Conservation (phyloP, 1,140 invertebrate genomes). For the Potamilus streckersoni region DNA sequence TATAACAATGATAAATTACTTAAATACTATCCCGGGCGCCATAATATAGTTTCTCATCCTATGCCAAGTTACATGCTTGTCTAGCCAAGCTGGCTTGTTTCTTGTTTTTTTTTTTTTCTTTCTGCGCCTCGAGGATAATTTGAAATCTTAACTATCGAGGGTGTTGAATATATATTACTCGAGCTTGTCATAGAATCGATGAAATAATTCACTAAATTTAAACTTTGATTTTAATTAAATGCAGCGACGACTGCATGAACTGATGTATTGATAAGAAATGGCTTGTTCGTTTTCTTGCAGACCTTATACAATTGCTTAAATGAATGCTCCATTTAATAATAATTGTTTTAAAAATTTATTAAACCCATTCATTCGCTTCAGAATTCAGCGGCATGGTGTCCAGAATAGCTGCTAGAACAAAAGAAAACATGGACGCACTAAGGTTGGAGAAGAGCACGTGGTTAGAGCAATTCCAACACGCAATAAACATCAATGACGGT, state of each 20-base stretch:
- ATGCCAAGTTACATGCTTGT: no score
- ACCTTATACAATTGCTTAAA: neutral
- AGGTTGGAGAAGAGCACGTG: constrained; percentile 74
- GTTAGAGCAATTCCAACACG: constrained; percentile 73
- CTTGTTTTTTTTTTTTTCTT: no score
- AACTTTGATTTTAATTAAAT: neutral
- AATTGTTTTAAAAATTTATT: neutral
- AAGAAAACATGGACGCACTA: constrained; percentile 73
- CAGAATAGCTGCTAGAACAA: constrained; percentile 73
- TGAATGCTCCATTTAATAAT: neutral
- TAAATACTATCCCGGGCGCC: no score
- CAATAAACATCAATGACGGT: constrained; percentile 77
- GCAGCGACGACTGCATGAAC: neutral
- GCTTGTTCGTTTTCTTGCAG: neutral
- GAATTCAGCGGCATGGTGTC: constrained; percentile 75
- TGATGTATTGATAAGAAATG: neutral
- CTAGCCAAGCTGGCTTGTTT: no score
- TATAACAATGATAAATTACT: no score
- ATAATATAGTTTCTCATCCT: no score
- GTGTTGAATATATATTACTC: no score
- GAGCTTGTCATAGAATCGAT: neutral
- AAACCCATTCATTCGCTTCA: constrained; percentile 45
- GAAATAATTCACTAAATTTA: neutral
- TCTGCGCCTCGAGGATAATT: no score
- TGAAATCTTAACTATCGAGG: no score